Percentiles rank a stretch among this genome's conserved stretches.
phyloP scores from a whole-genome alignment of 2,888 invertebrate species.

The Sicus ferrugineus region DNA sequence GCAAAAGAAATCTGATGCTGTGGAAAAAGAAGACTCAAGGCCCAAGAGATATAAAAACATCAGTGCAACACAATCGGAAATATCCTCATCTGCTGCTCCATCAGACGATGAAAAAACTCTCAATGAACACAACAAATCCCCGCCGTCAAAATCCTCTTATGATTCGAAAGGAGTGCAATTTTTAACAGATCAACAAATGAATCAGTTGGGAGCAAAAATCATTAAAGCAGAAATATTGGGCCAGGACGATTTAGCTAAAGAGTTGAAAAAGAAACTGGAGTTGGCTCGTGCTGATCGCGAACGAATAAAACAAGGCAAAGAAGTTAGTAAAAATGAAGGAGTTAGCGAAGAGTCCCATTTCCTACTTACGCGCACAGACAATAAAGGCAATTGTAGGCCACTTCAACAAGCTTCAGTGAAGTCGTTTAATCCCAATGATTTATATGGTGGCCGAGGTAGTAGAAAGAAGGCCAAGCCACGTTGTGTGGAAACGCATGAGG shows the following conservation, averaged over 20 bases:
- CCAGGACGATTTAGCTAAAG: conserved; percentile 72
- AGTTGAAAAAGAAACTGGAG: conserved; percentile 79
- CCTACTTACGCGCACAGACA: conserved; percentile 74
- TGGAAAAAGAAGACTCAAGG: not conserved
- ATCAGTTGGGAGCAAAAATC: conserved; percentile 87
- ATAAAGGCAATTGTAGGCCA: conserved; percentile 75
- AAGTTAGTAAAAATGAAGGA: conserved; percentile 10
- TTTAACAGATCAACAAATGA: conserved; percentile 84
- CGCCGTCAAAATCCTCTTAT: conserved; percentile 6
- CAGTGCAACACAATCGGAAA: no score
- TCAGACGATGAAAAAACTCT: not conserved
- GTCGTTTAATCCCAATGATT: conserved; percentile 40
- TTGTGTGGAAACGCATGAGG: conserved; percentile 77
- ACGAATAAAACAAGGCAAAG: conserved; percentile 32
- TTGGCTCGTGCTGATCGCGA: conserved; percentile 69
- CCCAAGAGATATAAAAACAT: not conserved
- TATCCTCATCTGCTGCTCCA: not conserved
- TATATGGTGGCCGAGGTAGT: conserved; percentile 44
- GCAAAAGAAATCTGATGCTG: conserved; percentile 36
- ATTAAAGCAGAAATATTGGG: conserved; percentile 95
- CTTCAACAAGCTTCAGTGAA: conserved; percentile 59
- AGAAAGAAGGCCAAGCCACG: conserved; percentile 40
- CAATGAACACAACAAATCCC: not conserved
- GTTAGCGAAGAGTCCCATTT: conserved; percentile 65
- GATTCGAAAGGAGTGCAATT: conserved; percentile 50